A percentile compares a stretch with the other conserved stretches of the same genome.
Evolutionary conservation across 2,888 invertebrate genomes (phyloP).

Genomic region (Ferrisia virgata): DNA sequence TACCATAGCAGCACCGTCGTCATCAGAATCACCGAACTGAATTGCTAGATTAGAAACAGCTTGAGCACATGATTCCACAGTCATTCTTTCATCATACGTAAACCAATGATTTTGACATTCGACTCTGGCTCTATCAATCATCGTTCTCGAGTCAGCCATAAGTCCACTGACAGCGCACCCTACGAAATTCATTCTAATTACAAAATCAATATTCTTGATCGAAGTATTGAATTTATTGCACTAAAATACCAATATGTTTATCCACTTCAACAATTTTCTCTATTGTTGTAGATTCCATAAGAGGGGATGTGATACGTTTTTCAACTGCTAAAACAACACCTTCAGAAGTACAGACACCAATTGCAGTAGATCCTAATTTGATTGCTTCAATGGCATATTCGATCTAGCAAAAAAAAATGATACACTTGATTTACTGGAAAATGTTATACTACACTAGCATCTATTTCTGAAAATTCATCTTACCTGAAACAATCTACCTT

Average conservation of each 20-base stretch:
- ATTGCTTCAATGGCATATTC: constrained; percentile 99
- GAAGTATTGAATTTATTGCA: background rate
- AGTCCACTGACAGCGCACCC: constrained; percentile 94
- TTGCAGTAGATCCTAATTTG: constrained; percentile 97
- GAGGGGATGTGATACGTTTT: constrained; percentile 91
- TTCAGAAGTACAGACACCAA: constrained; percentile 93
- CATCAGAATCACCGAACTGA: constrained; percentile 96
- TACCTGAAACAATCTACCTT: constrained; percentile 95
- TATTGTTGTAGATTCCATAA: constrained; percentile 95
- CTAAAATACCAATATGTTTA: constrained; percentile 74
- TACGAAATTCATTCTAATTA: constrained; percentile 49
- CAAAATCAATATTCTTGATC: constrained; percentile 18
- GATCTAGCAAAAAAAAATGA: constrained; percentile 65
- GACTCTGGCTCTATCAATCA: constrained; percentile 89
- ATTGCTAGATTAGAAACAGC: constrained; percentile 98
- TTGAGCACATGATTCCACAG: constrained; percentile 95
- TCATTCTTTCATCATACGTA: constrained; percentile 93
- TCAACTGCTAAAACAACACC: constrained; percentile 97
- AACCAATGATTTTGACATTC: constrained; percentile 99
- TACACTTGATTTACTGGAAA: too few relatives aligned
- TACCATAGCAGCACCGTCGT: constrained; percentile 77
- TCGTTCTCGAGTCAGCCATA: constrained; percentile 94
- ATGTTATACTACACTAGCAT: too few relatives aligned
- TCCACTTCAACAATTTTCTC: constrained; percentile 99
- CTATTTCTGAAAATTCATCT: constrained; percentile 54